phyloP scores from a whole-genome alignment of 2,888 invertebrate genomes.

The Pecten maximus region DNA sequence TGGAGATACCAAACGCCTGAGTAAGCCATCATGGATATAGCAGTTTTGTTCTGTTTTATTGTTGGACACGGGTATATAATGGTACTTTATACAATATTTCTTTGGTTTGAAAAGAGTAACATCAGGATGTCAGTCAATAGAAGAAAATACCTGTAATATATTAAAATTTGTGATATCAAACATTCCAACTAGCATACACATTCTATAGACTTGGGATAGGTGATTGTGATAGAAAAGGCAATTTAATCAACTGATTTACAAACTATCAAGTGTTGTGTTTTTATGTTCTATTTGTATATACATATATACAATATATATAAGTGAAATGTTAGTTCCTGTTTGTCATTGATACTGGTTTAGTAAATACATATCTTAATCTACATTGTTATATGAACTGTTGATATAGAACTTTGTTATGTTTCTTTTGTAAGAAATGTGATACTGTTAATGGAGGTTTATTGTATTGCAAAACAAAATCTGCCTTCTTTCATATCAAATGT shows the following conservation, averaged over 20 bases:
- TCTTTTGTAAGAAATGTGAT: not conserved
- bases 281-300: not conserved
- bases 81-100: no score
- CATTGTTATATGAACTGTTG: not conserved
- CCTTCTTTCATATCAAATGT: no score
- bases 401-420: not conserved
- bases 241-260: not conserved
- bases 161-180: not conserved
- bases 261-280: not conserved
- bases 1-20: no score
- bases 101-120: no score
- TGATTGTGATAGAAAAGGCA: not conserved
- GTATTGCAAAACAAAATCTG: no score
- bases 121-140: not conserved
- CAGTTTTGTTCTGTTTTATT: no score
- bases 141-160: not conserved
- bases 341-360: not conserved
- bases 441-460: not conserved
- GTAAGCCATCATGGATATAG: no score
- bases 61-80: no score
- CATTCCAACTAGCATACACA: slow-evolving; percentile 18
- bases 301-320: not conserved
- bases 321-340: not conserved
- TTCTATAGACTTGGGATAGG: not conserved
- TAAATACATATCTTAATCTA: not conserved